phyloP scores from a whole-genome alignment of 2,888 invertebrate genomes.

The Tetranychus truncatus region DNA sequence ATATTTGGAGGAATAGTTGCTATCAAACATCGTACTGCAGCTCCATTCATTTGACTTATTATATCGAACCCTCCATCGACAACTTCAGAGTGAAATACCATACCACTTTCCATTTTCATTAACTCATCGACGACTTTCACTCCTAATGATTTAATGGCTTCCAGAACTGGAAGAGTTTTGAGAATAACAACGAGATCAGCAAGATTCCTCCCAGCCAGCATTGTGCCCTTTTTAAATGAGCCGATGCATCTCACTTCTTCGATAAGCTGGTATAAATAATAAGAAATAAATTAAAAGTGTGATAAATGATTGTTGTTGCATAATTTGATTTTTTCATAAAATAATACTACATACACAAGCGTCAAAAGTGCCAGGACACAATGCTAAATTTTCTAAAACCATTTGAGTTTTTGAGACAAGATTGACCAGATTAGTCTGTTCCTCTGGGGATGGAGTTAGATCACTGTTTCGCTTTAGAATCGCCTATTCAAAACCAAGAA shows the following conservation, averaged over 20 bases:
- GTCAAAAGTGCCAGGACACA: constrained; percentile 79
- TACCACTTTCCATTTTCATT: constrained; percentile 40
- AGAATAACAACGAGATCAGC: constrained; percentile 92
- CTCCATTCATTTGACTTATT: constrained; percentile 47
- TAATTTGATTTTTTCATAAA: not conserved
- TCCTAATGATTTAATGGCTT: constrained; percentile 77
- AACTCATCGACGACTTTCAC: constrained; percentile 69
- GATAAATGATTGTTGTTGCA: no score
- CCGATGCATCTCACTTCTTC: constrained; percentile 92
- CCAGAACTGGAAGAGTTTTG: constrained; percentile 85
- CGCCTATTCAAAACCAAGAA: constrained; percentile 40
- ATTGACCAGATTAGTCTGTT: constrained; percentile 77
- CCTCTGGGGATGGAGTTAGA: constrained; percentile 68
- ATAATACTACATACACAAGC: constrained; percentile 43
- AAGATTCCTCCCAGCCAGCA: constrained; percentile 81
- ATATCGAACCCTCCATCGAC: constrained; percentile 57
- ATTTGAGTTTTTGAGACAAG: constrained; percentile 86
- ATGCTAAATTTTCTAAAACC: constrained; percentile 78
- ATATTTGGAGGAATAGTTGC: constrained; percentile 86
- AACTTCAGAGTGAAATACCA: constrained; percentile 25
- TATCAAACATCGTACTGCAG: constrained; percentile 70
- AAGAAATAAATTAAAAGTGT: no score
- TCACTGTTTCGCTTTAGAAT: constrained; percentile 77
- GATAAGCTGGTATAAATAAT: constrained; percentile 44
- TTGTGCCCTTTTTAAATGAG: constrained; percentile 92